These are phyloP conservation scores for Gonatopus flavifemur DNA, from an alignment of 1,140 invertebrate genomes.

Conservation along the genomic window DNA sequence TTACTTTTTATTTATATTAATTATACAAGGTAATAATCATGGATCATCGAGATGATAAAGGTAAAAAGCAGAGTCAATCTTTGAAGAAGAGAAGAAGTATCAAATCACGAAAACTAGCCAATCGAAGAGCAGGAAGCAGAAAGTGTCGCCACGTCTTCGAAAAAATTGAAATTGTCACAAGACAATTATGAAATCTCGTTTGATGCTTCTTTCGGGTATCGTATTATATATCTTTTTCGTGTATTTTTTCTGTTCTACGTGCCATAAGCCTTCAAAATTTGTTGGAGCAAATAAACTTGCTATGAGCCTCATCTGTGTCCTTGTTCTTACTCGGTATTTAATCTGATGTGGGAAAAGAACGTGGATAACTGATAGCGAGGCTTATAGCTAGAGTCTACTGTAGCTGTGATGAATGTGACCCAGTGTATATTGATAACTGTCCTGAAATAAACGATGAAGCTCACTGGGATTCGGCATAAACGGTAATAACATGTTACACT, in stretches of 20 bases:
- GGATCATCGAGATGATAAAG: neutral
- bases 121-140: neutral
- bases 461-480: too few species aligned
- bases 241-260: neutral
- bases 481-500: neutral
- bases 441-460: too few species aligned
- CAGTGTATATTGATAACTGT: too few species aligned
- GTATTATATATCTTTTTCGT: neutral
- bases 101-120: neutral
- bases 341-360: too few species aligned
- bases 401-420: too few species aligned
- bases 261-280: neutral
- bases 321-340: too few species aligned
- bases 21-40: neutral
- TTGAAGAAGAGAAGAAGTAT: neutral
- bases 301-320: too few species aligned
- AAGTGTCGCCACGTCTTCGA: neutral
- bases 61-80: neutral
- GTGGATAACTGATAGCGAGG: too few species aligned
- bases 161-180: neutral
- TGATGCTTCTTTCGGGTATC: neutral
- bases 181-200: neutral
- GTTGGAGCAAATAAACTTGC: neutral
- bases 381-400: too few species aligned
- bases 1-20: neutral